Evolutionary conservation across 2,888 invertebrate genomes (phyloP).

Genomic region (Amphipoea oculea): DNA sequence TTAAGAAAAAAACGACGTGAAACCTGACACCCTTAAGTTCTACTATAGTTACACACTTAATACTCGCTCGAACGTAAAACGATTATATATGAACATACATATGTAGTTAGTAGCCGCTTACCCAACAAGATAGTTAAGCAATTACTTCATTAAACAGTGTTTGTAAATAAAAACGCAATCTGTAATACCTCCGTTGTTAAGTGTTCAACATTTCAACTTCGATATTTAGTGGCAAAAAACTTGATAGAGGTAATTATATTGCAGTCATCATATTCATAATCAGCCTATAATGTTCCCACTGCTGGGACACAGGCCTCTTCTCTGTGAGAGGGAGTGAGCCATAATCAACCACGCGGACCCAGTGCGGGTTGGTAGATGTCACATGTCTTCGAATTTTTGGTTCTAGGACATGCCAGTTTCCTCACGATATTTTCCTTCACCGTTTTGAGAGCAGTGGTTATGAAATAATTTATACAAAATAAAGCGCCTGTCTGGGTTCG

Average conservation of each 20-base stretch:
- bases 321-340: too few species aligned
- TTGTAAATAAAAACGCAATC: slow-evolving; percentile 67
- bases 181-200: slow-evolving; percentile 30
- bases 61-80: slow-evolving; percentile 59
- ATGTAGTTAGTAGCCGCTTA: slow-evolving; percentile 47
- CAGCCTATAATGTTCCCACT: too few species aligned
- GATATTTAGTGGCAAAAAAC: slow-evolving; percentile 28
- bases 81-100: slow-evolving; percentile 42
- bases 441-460: too few species aligned
- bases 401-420: too few species aligned
- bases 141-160: slow-evolving; percentile 65
- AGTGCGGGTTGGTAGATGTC: too few species aligned
- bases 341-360: too few species aligned
- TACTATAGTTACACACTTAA: slow-evolving; percentile 60
- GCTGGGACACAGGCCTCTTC: too few species aligned
- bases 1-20: slow-evolving; percentile 56
- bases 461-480: too few species aligned
- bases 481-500: too few species aligned
- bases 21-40: slow-evolving; percentile 51
- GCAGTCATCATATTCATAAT: too few species aligned
- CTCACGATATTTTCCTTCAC: too few species aligned
- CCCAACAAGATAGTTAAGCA: slow-evolving; percentile 64
- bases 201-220: slow-evolving; percentile 43
- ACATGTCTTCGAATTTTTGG: too few species aligned
- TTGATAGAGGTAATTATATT: slow-evolving; percentile 10